Evolutionary conservation across 2,797 vertebrate genomes (phyloP), one percentile per base, ranked within the genome.

Genomic region (Galaxias olidus): DNA sequence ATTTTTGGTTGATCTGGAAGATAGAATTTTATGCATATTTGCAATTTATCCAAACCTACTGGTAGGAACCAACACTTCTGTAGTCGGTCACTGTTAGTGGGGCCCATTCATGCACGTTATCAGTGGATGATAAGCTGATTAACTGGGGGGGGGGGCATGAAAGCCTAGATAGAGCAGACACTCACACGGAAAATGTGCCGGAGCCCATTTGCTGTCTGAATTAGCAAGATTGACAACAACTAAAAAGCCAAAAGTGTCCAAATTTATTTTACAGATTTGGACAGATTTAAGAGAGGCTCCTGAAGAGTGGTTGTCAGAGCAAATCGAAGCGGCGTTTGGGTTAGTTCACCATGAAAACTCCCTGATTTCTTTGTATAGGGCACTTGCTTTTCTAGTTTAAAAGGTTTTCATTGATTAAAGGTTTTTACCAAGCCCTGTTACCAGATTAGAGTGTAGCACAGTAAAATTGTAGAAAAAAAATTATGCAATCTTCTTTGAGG

Each of bases 181-280:
- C 79, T 78, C 74, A 75, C 78, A 85, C 68, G 70, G 82, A 87
- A 84, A 82, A 85, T 84, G 60, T 68, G 65, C 77, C 74, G 73
- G 65, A 48, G 0, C 74, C 70, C 81, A 75, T 79, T 63, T 73
- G 72, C 63, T 48, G 65, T 71, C 74, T 66, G 76, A 85, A 70
- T 68, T 44, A 45, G 45, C 1, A 19, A 74, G 59, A 71, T 74
- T 79, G 81, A 84, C 79, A 84, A 59, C 40, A 86, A 76, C 63
- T 82, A 82, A 80, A 69, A 76, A 80, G 53, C 76, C 74, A 70
- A 79, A 82, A 80, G 80, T 84, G 71, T 76, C 82, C 4, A 56
- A 84, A 88, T 86, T 76, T 82, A 78, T 88, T 87, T 76, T 57
- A n/a, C 68, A 79, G 76, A 82, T 85, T 82, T 74, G 71, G 64